phyloP scores from a whole-genome alignment of 2,797 vertebrate genomes.

The Sebastes matsubarae region DNA sequence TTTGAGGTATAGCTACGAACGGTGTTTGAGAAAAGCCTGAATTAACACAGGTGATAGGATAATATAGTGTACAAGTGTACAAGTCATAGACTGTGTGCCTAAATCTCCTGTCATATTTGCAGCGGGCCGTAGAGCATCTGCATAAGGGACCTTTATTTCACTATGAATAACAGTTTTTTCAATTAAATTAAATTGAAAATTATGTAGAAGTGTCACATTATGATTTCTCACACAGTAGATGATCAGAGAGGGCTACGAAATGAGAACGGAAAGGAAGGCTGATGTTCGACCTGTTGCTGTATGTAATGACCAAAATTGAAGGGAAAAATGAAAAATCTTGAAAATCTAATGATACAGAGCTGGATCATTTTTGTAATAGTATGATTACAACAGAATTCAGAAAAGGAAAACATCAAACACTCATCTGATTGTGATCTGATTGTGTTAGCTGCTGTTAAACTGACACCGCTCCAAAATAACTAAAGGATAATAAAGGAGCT shows the following conservation, averaged over 20 bases:
- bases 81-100: neutral
- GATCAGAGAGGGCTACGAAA: neutral
- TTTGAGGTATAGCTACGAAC: too few species aligned
- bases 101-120: neutral
- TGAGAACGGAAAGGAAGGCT: neutral
- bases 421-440: constrained; percentile 15
- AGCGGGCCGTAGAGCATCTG: too few species aligned
- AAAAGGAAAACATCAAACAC: neutral
- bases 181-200: neutral
- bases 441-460: neutral
- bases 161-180: neutral
- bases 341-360: neutral
- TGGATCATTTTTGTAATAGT: neutral
- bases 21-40: accelerated
- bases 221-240: neutral
- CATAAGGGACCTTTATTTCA: neutral
- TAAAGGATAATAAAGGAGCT: neutral
- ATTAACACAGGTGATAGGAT: neutral
- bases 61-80: neutral
- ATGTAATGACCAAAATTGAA: neutral
- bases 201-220: accelerated
- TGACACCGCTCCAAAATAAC: neutral
- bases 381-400: neutral
- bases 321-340: neutral
- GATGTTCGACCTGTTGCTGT: neutral